Evolutionary conservation across 2,797 vertebrate genomes (phyloP).

Genomic region (Knipowitschia caucasica): DNA sequence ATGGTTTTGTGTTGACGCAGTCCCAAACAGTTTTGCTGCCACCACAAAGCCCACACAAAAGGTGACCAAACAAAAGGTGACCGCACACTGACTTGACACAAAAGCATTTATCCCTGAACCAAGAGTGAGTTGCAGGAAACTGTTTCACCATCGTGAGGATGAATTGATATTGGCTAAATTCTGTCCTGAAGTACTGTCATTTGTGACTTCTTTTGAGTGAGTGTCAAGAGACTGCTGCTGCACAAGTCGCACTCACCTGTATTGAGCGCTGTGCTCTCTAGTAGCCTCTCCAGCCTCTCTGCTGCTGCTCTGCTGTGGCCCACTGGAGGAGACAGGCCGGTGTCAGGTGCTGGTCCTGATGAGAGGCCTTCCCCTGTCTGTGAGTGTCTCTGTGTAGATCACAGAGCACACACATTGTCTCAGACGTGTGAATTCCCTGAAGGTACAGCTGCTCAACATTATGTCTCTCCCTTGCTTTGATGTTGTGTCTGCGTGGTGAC

Average conservation of each 20-base stretch:
- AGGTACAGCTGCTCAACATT: conserved; percentile 24
- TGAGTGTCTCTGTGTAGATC: conserved; percentile 31
- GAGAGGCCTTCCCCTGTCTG: conserved; percentile 41
- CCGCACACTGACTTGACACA: too few species aligned
- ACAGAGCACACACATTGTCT: conserved; percentile 27
- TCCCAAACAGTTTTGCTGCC: too few species aligned
- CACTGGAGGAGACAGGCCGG: conserved; percentile 42
- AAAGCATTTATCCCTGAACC: background rate
- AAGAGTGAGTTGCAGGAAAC: background rate
- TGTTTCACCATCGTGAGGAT: background rate
- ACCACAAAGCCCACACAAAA: too few species aligned
- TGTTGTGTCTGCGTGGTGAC: conserved; percentile 23
- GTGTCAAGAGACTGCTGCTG: conserved; percentile 25
- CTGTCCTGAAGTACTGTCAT: conserved; percentile 13
- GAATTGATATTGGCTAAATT: background rate
- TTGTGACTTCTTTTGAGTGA: conserved; percentile 32
- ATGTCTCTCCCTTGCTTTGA: conserved; percentile 1
- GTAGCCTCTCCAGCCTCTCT: background rate
- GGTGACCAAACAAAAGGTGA: too few species aligned
- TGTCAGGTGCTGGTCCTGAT: conserved; percentile 42
- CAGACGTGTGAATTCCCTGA: conserved; percentile 39
- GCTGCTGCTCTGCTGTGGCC: conserved; percentile 35
- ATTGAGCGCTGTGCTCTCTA: conserved; percentile 37
- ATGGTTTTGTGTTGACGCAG: too few species aligned
- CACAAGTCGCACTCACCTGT: conserved; percentile 45